Base-by-base conservation (phyloP, 2,797 vertebrate species). In the Sebastes kiyomatsui region DNA sequence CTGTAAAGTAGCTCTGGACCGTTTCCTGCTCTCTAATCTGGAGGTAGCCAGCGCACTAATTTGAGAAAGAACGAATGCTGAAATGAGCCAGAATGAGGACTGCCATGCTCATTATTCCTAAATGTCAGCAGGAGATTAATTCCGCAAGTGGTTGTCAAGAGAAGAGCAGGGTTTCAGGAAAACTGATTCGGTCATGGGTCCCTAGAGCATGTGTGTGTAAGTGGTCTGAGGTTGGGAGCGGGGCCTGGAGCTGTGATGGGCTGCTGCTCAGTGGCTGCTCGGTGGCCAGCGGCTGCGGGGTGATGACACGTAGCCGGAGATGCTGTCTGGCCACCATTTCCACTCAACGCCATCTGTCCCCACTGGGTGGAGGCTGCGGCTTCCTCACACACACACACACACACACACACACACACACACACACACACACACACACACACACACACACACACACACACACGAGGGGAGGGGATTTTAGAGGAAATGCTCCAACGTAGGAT, bases 291-390 rank as follows among this genome's bases (percentile, higher is more conserved):
- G 85, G 87, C 83, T 80, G 80, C 1, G 11, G 84, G 88, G 91
- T 86, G 93, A 93, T 90, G 94, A 94, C 90, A 93, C 75, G 46
- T 58, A 88, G 90, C 90, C 78, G 83, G 92, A 90, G 91, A 91
- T 92, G 90, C 87, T 83, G 89, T 91, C 90, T 94, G 92, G 92
- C 87, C 92, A 91, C 89, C 77, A 78, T 79, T 91, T 93, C 88
- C 90, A 85, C 90, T 89, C 86, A 68, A 79, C 33, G 76, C 92
- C 93, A 94, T 95, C 93, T 94, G 94, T 93, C 91, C 92, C 88
- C 74, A 84, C 84, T 89, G 89, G 91, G 91, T 66, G 88, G 88
- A 32, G 87, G 89, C 83, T 84, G 89, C 5, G 86, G 91, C 88
- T 91, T 84, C 80, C 87, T 77, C 83, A 38, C 62, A 69, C 82